Evolutionary conservation across 2,113 vertebrate species (phyloP), one percentile per base, ranked within the genome.

Genomic region (Leucopsar rothschildi): DNA sequence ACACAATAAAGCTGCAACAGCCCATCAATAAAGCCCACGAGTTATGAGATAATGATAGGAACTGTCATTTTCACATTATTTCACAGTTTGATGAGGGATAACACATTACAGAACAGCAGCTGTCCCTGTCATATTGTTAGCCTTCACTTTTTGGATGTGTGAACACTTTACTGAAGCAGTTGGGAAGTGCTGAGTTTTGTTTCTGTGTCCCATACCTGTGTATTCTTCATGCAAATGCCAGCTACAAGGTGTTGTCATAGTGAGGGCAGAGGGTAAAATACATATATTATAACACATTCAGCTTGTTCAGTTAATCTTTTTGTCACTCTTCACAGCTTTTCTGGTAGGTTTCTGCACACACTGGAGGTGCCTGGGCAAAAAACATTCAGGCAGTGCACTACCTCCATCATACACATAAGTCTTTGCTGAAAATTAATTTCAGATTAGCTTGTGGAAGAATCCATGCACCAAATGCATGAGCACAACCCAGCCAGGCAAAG

Each of bases 21-120:
- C 64, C 71, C 59, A 73, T 45, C 42, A 90, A 73, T 39, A 86
- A 94, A 86, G 60, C 50, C 63, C 47, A 59, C 31, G 13, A 77
- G 64, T 55, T 81, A 81, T 5, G 42, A 88, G 82, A 70, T 70
- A 93, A 86, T 86, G 50, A 95, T 44, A 86, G 72, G 72, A 91
- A 68, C 69, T 63, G 60, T 81, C 47, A 75, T 95, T 93, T 90
- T 78, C 80, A 86, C 56, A 59, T 93, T 91, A 86, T 64, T 92
- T 93, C 90, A 88, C 72, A 73, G 72, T 91, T 75, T 86, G 88
- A 88, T 68, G 77, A 56, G 47, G 80, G 64, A 69, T 91, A 93
- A 80, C 72, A 73, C 35, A 44, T 83, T 71, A 71, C 52, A 84
- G 80, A 88, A 49, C 45, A 82, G 63, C 86, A 95, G 88, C 91